Evolutionary conservation across 2,888 invertebrate species (phyloP), one percentile per base, ranked within the genome.

Genomic region (Clivina fossor): DNA sequence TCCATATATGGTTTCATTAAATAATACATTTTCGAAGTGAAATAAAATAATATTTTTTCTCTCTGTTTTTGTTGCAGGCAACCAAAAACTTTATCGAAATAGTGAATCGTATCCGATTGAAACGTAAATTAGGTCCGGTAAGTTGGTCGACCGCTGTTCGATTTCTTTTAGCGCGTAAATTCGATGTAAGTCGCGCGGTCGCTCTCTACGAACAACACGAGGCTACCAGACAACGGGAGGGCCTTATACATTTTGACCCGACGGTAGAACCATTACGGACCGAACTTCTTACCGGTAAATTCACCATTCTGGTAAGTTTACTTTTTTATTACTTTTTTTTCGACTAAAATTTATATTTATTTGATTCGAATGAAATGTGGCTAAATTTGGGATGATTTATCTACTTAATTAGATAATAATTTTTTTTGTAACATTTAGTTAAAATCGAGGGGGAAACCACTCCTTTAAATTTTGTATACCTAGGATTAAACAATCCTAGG

Each of bases 161-260:
- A 76, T 94, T 94, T 77, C 77, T 94, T 67, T 83, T 89, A 67
- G 96, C 97, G 62, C 84, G 96, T 63, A 97, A 97, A 78, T 97
- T 96, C 73, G 95, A 96, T 74, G 88, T 95, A 49, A 80, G 84
- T 37, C 83, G 96, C 64, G 95, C 96, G 56, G 81, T 95, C 49
- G 85, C 89, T 11, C 79, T 97, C n/a, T 96, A 92, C 76, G 85
- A 92, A 66, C 91, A 93, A 69, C 95, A 97, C 75, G 93, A 96
- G 77, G 84, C 86, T 51, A 94, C 91, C 41, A 81, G 96, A 61
- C 81, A 86, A 60, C 81, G 88, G 60, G 96, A 97, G 76, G 91
- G 92, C 47, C 82, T 97, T 60, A 83, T 82, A 61, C 80, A 85
- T 66, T 88, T 97, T 66, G 86, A 95, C 74, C 89, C 94, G 2